These are phyloP conservation scores for Nebria salina DNA, from an alignment of 2,888 invertebrate species.

Conservation along the genomic window DNA sequence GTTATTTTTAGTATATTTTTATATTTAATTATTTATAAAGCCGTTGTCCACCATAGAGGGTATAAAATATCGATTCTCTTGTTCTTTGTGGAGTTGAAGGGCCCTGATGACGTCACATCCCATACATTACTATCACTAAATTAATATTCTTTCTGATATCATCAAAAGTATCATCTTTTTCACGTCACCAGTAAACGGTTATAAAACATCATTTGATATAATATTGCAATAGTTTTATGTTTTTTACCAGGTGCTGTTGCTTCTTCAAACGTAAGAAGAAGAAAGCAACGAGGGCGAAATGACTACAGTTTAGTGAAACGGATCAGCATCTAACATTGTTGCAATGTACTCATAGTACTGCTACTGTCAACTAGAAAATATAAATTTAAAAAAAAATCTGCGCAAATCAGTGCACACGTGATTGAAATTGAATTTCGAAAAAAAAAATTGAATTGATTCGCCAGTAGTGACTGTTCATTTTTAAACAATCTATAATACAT, in stretches of 20 bases:
- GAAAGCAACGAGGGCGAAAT: conserved; percentile 71
- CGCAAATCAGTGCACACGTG: conserved; percentile 37
- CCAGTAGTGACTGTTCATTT: conserved; percentile 42
- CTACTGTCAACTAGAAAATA: conserved; percentile 52
- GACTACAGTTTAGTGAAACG: conserved; percentile 64
- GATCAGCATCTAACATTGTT: conserved; percentile 63
- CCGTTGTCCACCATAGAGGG: too few relatives aligned
- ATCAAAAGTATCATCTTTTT: background rate
- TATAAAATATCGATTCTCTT: too few relatives aligned
- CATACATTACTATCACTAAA: too few relatives aligned
- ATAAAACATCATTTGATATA: conserved; percentile 50
- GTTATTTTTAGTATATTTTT: too few relatives aligned
- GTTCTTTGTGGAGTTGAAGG: too few relatives aligned
- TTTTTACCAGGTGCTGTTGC: conserved; percentile 89
- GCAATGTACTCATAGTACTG: conserved; percentile 63
- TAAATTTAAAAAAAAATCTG: background rate
- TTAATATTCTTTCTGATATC: background rate
- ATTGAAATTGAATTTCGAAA: conserved; percentile 18
- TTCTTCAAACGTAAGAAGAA: conserved; percentile 99
- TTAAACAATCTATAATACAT: conserved; percentile 3
- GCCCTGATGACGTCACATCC: too few relatives aligned
- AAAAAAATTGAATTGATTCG: conserved; percentile 8
- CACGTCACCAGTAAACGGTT: background rate
- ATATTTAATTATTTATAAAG: too few relatives aligned
- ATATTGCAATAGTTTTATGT: conserved; percentile 61